Conservation (phyloP, 2,113 vertebrate genomes). For the Brachyhypopomus gauderio region DNA sequence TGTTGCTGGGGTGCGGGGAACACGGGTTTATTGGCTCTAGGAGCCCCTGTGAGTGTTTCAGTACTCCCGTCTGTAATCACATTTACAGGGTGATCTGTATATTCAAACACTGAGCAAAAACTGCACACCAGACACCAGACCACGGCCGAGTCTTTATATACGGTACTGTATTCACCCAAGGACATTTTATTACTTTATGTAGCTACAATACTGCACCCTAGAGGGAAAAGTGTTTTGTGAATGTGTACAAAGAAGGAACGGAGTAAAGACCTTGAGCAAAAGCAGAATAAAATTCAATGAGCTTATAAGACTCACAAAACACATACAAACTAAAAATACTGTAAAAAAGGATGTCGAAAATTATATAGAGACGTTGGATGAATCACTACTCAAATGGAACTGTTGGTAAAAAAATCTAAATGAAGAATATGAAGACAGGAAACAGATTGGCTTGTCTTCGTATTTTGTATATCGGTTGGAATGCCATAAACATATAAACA, state of each 20-base stretch:
- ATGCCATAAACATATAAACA: no score
- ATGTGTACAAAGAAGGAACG: neutral
- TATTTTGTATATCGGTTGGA: no score
- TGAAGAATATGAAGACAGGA: no score
- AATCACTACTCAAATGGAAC: no score
- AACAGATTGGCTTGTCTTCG: no score
- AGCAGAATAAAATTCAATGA: no score
- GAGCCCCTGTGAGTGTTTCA: neutral
- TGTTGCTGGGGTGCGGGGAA: constrained; percentile 62
- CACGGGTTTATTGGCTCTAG: neutral
- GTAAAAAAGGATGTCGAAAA: no score
- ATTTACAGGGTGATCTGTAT: neutral
- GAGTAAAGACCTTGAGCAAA: neutral
- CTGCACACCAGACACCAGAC: neutral
- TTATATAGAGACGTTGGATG: no score
- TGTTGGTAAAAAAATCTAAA: no score
- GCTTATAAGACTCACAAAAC: no score
- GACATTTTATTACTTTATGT: constrained; percentile 8
- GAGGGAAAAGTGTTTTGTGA: neutral
- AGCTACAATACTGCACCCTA: constrained; percentile 38
- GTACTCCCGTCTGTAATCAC: neutral
- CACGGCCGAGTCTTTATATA: neutral
- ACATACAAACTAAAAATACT: no score
- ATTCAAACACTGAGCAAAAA: neutral
- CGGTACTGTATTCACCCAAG: neutral